Percentiles rank a stretch among this genome's conserved stretches.
These are phyloP conservation scores for Ahaetulla prasina DNA, from an alignment of 2,113 vertebrate species.

Conservation along the genomic window DNA sequence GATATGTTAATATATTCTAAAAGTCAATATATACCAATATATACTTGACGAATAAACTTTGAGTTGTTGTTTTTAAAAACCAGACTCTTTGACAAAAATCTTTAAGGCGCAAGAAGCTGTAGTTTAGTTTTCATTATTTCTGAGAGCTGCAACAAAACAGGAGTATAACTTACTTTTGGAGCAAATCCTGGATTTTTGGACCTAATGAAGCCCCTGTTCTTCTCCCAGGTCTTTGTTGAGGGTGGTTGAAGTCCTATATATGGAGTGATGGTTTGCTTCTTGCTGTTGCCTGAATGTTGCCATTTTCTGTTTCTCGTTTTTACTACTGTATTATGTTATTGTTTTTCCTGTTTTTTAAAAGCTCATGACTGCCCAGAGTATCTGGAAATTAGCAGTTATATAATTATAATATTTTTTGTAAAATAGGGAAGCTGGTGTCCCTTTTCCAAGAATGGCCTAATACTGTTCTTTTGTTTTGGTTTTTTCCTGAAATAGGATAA, in stretches of 20 bases:
- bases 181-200: neutral
- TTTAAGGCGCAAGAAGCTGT: neutral
- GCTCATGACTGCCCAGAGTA: neutral
- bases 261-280: neutral
- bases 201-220: neutral
- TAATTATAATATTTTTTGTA: neutral
- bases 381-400: neutral
- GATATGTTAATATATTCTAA: neutral
- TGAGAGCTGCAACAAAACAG: neutral
- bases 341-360: neutral
- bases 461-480: neutral
- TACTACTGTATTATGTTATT: neutral
- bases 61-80: neutral
- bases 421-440: neutral
- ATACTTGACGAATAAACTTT: neutral
- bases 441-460: neutral
- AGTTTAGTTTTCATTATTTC: neutral
- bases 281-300: neutral
- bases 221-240: neutral
- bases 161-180: neutral
- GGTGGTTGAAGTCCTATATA: neutral
- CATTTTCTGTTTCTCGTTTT: neutral
- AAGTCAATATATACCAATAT: neutral
- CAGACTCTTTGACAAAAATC: neutral
- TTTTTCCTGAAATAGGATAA: neutral